These are phyloP conservation scores for Rotaria magnacalcarata DNA, from an alignment of 2,888 invertebrate genomes.

Conservation along the genomic window DNA sequence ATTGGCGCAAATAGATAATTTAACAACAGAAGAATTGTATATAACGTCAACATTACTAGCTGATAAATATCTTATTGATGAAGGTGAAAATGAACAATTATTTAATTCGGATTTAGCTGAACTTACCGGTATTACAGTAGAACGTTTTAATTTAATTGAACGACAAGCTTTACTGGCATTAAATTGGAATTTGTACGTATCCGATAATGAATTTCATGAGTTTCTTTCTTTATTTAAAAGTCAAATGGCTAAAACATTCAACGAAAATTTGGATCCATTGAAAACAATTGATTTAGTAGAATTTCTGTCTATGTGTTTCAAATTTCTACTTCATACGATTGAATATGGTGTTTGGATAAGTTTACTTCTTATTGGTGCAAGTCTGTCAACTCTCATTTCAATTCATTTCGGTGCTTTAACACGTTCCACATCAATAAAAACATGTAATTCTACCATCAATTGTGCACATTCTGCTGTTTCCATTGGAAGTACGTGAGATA, in stretches of 20 bases:
- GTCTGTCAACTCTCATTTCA: not conserved
- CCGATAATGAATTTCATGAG: not conserved
- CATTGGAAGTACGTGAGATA: not conserved
- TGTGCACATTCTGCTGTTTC: too few relatives aligned
- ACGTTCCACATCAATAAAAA: slow-evolving; percentile 7
- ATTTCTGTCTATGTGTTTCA: not conserved
- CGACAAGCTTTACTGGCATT: slow-evolving; percentile 2
- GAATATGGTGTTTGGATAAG: not conserved
- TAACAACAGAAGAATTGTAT: slow-evolving; percentile 16
- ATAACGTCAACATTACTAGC: slow-evolving; percentile 30
- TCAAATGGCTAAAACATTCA: not conserved
- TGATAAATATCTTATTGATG: slow-evolving; percentile 24
- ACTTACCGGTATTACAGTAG: not conserved
- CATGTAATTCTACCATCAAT: not conserved
- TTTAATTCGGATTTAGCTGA: not conserved
- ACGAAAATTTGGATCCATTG: not conserved
- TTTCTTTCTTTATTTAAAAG: not conserved
- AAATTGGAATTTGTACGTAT: not conserved
- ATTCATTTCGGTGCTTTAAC: not conserved
- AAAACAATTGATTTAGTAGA: not conserved
- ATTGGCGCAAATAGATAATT: not conserved
- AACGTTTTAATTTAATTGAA: slow-evolving; percentile 30
- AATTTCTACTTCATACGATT: not conserved
- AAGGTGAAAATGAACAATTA: slow-evolving; percentile 35
- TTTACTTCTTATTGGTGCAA: slow-evolving; percentile 19